Evolutionary conservation across 2,888 invertebrate genomes (phyloP), one percentile per base, ranked within the genome.

Genomic region (Cephus sareptanus): DNA sequence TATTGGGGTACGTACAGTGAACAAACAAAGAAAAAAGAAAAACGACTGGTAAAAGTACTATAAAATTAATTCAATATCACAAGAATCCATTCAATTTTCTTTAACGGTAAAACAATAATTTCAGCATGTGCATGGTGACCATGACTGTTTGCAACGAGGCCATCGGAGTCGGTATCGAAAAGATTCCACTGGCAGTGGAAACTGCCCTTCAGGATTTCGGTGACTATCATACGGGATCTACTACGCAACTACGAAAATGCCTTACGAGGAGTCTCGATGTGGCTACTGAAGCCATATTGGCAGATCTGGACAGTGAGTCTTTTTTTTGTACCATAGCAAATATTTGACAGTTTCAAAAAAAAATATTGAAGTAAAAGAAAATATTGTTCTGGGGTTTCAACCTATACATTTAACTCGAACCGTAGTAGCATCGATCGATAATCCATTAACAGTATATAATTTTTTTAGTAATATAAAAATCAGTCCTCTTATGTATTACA

Each of bases 61-160:
- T 2, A 23, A 56, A 56, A 9, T 56, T 9, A 71, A 34, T 31
- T 71, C 31, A 71, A 31, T 12, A 71, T 31, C 71, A 11, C 12
- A 31, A 71, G 1, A 15, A 31, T 71, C 71, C 12, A 13, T 71
- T 71, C 23, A 56, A 56, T 71, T 71, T 71, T 71, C 34, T 71
- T 71, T 13, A 71, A 75, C 89, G 95, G 95, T 81, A 15, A 56
- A 56, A 56, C 2, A 56, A 23, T 56, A 23, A 1, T 56, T 56
- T 56, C 56, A 56, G 56, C 9, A 86, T 92, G 82, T 93, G 94
- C 82, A 93, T 94, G 86, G 90, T 93, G 74, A 92, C 94, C 82
- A 94, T 95, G 92, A 92, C 95, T 85, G 92, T 94, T 82, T 94
- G 94, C 85, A 95, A 95, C 90, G 94, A 94, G 88, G 93, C 94